Base-by-base conservation (phyloP, 2,797 vertebrate species). In the Nyctibius grandis region DNA sequence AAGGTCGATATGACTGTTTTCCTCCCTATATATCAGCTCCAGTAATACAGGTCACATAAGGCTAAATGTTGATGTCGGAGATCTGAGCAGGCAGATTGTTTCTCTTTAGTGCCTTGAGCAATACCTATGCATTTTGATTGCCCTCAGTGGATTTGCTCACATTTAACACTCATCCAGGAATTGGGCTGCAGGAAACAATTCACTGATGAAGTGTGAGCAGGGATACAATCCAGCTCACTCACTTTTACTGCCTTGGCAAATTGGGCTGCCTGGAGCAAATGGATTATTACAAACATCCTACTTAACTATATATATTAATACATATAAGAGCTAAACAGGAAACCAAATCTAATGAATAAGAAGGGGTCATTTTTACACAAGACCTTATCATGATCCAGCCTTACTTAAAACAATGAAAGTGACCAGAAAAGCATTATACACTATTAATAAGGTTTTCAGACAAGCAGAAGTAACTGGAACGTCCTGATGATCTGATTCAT, bases 151-250 rank as follows among this genome's bases (percentile, higher is more conserved):
- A 65, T 85, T 93, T 91, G 31, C 51, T 89, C 80, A 53, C 42
- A 38, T 56, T 44, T 59, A 90, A 76, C 45, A 31, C 40, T 85
- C 1, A 0, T 65, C 34, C 79, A 65, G 67, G 44, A 91, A 21
- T 38, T 33, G 47, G 47, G 59, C 70, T 92, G 33, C 70, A 72
- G 79, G 83, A 93, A 94, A 57, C 67, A 89, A 45, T 74, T 36
- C 85, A 28, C 70, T 96, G 88, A 92, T 94, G 92, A 91, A 44
- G 47, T 93, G 70, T 79, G 84, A 96, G 59, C 54, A 48, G 36
- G 59, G 48, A 44, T 48, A 3, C 48, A 45, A 38, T 87, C 83
- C 86, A 82, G 31, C 25, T 73, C 5, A 2, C 40, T 88, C 73
- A 19, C 20, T 95, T 90, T 92, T 81, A 88, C 61, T 80, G 60